Evolutionary conservation across 2,797 vertebrate species (phyloP).

Genomic region (Hylomyscus alleni): DNA sequence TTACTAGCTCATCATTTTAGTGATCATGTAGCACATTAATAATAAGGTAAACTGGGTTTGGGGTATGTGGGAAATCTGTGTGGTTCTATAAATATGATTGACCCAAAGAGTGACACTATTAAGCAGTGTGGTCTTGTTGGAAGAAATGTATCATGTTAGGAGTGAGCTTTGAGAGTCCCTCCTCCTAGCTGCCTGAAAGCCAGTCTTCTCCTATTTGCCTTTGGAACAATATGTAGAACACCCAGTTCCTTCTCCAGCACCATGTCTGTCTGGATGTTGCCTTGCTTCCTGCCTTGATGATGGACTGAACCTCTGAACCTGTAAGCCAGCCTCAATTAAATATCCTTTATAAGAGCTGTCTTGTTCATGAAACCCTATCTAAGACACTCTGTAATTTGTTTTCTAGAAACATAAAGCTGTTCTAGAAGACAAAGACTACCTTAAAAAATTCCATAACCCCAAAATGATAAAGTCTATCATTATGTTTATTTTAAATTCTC

Average conservation of each 20-base stretch:
- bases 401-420: slow-evolving; percentile 39
- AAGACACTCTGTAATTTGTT: background rate
- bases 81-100: background rate
- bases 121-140: background rate
- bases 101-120: background rate
- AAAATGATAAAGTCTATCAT: slow-evolving; percentile 40
- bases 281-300: background rate
- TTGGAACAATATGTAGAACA: background rate
- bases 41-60: slow-evolving; percentile 20
- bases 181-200: background rate
- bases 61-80: background rate
- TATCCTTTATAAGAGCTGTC: background rate
- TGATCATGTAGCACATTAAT: slow-evolving; percentile 35
- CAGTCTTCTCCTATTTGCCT: background rate
- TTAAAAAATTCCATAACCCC: slow-evolving; percentile 52
- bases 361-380: background rate
- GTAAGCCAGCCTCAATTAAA: background rate
- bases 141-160: background rate
- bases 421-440: slow-evolving; percentile 46
- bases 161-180: background rate
- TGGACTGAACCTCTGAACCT: background rate
- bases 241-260: background rate
- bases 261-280: background rate
- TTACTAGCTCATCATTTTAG: slow-evolving; percentile 21
- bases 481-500: slow-evolving; percentile 48